These are phyloP conservation scores for Cladopsammia gracilis DNA, from an alignment of 64 coral and sea anemone genomes.

Conservation along the genomic window DNA sequence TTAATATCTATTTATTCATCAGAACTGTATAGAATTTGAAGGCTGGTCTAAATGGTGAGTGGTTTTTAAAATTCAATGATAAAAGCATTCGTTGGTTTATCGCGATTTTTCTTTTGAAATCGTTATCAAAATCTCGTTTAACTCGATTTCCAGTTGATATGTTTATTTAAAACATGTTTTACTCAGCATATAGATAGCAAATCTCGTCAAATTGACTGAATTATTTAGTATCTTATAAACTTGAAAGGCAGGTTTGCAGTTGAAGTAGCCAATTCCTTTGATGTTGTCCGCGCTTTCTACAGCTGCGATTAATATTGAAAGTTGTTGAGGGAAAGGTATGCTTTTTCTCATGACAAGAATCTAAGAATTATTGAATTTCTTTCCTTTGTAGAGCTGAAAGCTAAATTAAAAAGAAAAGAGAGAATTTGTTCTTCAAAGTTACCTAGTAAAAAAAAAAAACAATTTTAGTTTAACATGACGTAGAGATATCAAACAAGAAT, in stretches of 20 bases:
- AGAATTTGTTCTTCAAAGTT: background rate
- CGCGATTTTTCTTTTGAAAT: background rate
- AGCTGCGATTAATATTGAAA: conserved; percentile 10
- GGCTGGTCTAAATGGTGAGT: background rate
- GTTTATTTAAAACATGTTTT: conserved; percentile 50
- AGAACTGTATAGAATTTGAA: background rate
- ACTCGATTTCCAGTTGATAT: conserved; percentile 44
- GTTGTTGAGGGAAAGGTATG: conserved; percentile 50
- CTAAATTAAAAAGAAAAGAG: background rate
- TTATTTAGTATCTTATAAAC: conserved; percentile 18
- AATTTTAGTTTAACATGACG: background rate
- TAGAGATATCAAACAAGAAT: background rate
- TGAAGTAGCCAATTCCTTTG: conserved; percentile 21
- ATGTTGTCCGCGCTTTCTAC: conserved; percentile 19
- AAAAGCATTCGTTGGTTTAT: conserved; percentile 27
- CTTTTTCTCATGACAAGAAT: conserved; percentile 12
- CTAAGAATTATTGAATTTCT: conserved; percentile 20
- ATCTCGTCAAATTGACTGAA: conserved; percentile 29
- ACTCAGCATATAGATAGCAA: conserved; percentile 10
- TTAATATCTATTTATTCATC: background rate
- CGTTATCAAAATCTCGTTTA: conserved; percentile 28
- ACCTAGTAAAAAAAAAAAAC: too few relatives aligned
- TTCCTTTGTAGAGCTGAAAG: background rate
- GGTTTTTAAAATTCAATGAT: conserved; percentile 2
- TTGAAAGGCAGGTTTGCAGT: conserved; percentile 1